Evolutionary conservation across 2,797 vertebrate species (phyloP), one percentile per base, ranked within the genome.

Genomic region (Megaceryle alcyon): DNA sequence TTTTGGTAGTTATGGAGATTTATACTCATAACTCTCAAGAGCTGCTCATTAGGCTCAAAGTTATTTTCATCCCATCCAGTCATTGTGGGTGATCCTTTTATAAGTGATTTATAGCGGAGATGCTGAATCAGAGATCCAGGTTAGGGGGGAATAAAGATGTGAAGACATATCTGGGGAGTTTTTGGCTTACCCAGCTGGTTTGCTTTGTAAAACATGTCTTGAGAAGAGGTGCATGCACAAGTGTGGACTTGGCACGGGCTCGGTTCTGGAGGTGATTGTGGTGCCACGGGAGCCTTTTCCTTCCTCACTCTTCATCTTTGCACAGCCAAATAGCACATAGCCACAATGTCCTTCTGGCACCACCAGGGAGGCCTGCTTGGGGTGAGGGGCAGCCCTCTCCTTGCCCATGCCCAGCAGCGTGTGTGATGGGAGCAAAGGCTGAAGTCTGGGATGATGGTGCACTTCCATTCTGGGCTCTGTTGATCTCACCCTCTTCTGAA

Each of bases 1-100:
- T 80, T 97, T 96, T 93, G 59, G 90, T 86, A 81, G 84, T 90
- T 69, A 64, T 6, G 53, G 82, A 92, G 85, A 96, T 90, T 94
- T 91, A 82, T 60, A 69, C 86, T 75, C 69, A 65, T 94, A 83
- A 82, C 63, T 87, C 90, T 90, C 92, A 86, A 88, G 88, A 92
- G 76, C 51, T 85, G 65, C 92, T 96, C 84, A 79, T 96, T 96
- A 92, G 80, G 73, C 82, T 75, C 31, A 7, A 90, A 94, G 84
- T 95, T 92, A 83, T 86, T 95, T 94, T 91, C 84, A 70, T 56
- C 48, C 77, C 3, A 13, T 73, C 77, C 84, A 75, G 80, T 60
- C 80, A n/a, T 79, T 46, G 63, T 63, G 39, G 68, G 71, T 87
- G 82, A 96, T 90, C 51, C 86, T 79, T 96, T 82, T 75, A 49